Conservation (phyloP, 2,888 invertebrate genomes). For the Endotricha flammealis region DNA sequence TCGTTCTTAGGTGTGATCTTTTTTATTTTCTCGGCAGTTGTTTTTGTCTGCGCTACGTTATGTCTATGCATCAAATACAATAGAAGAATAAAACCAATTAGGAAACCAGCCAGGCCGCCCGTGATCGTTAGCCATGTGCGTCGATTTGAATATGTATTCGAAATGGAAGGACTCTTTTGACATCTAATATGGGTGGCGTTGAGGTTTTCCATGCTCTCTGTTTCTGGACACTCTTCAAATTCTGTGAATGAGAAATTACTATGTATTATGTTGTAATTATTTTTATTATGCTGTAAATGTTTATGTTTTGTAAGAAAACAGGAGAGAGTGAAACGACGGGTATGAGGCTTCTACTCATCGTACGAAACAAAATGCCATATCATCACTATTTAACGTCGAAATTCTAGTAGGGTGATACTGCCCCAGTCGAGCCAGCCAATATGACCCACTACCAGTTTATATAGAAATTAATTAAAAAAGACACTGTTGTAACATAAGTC, state of each 20-base stretch:
- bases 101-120: constrained; percentile 64
- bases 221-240: constrained; percentile 48
- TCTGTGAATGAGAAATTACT: constrained; percentile 40
- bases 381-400: no score
- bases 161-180: constrained; percentile 34
- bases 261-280: no score
- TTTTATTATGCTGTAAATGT: no score
- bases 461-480: no score
- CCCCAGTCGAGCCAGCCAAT: no score
- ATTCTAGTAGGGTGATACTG: no score
- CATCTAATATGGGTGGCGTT: constrained; percentile 54
- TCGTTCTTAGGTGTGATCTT: constrained; percentile 36
- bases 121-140: constrained; percentile 68
- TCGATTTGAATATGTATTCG: constrained; percentile 39
- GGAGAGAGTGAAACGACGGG: no score
- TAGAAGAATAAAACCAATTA: constrained; percentile 63
- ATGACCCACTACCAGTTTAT: no score
- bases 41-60: constrained; percentile 64
- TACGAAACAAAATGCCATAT: no score
- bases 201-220: constrained; percentile 31
- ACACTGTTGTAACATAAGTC: no score
- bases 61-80: constrained; percentile 69
- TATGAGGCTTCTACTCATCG: no score
- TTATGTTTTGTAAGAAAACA: no score
- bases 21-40: constrained; percentile 43